Conservation (phyloP, 2,888 invertebrate genomes). For the Mycalesis mineus region DNA sequence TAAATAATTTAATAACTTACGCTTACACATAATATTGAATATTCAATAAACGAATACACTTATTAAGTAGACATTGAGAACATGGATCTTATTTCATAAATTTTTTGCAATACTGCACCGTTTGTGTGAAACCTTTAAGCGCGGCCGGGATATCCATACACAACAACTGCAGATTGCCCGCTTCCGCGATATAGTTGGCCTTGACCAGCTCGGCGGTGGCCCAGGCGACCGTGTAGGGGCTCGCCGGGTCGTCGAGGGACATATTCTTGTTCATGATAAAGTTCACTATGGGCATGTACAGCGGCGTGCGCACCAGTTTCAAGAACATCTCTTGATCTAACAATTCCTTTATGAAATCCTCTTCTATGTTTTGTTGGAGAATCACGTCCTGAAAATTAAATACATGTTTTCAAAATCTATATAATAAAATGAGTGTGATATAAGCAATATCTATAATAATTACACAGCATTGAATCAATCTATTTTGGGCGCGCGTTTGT, state of each 20-base stretch:
- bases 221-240: slow-evolving; percentile 49
- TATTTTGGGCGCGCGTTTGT: too few species aligned
- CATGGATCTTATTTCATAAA: slow-evolving; percentile 28
- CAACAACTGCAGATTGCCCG: slow-evolving; percentile 57
- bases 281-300: slow-evolving; percentile 51
- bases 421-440: too few species aligned
- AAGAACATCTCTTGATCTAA: slow-evolving; percentile 58
- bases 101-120: slow-evolving; percentile 52
- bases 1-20: background rate
- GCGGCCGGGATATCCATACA: slow-evolving; percentile 50
- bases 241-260: slow-evolving; percentile 29
- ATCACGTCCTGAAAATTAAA: slow-evolving; percentile 47
- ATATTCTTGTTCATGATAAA: slow-evolving; percentile 47
- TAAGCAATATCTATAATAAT: too few species aligned
- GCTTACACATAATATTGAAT: background rate
- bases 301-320: slow-evolving; percentile 52
- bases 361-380: slow-evolving; percentile 48
- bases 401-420: background rate
- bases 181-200: slow-evolving; percentile 57
- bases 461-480: too few species aligned
- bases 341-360: slow-evolving; percentile 56
- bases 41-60: background rate
- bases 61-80: background rate
- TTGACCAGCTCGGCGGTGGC: slow-evolving; percentile 48
- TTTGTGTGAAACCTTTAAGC: slow-evolving; percentile 58